phyloP scores from a whole-genome alignment of 2,113 vertebrate genomes.

The Halichoerus grypus region DNA sequence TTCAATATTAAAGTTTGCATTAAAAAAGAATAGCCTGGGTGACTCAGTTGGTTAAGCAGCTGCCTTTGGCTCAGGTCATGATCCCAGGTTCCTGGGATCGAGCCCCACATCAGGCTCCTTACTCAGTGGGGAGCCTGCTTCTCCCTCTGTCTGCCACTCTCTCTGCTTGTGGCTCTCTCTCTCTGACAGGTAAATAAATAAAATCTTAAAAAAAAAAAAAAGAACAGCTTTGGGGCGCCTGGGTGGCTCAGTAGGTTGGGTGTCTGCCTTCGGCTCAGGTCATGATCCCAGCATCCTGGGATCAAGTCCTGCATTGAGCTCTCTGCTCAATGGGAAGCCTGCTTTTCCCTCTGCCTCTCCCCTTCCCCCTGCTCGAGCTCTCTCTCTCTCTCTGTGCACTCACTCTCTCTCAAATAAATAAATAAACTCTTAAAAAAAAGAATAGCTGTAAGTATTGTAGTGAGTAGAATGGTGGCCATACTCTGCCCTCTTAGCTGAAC shows the following conservation, averaged over 20 bases:
- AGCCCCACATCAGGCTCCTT: background rate
- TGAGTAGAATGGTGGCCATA: background rate
- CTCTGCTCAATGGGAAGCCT: too few relatives aligned
- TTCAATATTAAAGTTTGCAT: constrained; percentile 15
- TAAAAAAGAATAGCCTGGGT: background rate
- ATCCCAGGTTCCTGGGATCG: too few relatives aligned
- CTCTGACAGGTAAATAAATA: too few relatives aligned
- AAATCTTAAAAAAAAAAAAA: too few relatives aligned
- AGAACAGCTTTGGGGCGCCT: too few relatives aligned
- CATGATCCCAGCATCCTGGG: too few relatives aligned
- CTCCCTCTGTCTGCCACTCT: background rate
- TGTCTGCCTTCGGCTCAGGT: too few relatives aligned
- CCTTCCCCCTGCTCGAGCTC: too few relatives aligned
- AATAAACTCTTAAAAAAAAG: background rate
- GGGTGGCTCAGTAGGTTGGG: too few relatives aligned
- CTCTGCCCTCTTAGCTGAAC: background rate
- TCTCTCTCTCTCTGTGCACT: background rate
- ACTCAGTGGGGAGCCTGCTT: background rate
- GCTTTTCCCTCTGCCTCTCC: too few relatives aligned
- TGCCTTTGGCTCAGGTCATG: background rate
- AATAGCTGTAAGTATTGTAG: background rate
- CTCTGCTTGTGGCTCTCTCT: too few relatives aligned
- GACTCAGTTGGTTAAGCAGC: background rate
- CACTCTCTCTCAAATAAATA: background rate
- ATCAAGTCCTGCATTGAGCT: too few relatives aligned